Evolutionary conservation across 2,797 vertebrate genomes (phyloP).

Genomic region (Champsocephalus esox): DNA sequence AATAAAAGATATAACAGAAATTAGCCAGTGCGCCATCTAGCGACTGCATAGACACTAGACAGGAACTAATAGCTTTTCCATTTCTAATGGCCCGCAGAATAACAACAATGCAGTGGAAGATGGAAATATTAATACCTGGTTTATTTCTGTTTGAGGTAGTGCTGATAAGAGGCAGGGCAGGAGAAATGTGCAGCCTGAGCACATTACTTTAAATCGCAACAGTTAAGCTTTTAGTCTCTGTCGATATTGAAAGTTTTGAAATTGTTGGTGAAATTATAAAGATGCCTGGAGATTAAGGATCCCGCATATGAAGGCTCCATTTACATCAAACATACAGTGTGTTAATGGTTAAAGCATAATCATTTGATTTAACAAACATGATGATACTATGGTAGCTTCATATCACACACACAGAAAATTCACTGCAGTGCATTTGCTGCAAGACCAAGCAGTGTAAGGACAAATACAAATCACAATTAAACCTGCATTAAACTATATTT

Average conservation of each 20-base stretch:
- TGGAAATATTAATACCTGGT: constrained; percentile 13
- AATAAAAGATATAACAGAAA: constrained; percentile 9
- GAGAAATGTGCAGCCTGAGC: constrained; percentile 1
- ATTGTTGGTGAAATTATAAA: neutral
- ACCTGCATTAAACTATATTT: constrained; percentile 3
- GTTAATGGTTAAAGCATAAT: neutral
- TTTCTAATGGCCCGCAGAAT: constrained; percentile 36
- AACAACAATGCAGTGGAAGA: constrained; percentile 43
- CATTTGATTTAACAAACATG: neutral
- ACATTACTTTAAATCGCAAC: neutral
- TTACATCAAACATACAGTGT: neutral
- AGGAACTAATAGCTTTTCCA: constrained; percentile 15
- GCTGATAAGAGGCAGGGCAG: constrained; percentile 3
- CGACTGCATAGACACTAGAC: constrained; percentile 26
- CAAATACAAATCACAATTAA: neutral
- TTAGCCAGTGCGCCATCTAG: constrained; percentile 68
- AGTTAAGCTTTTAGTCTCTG: neutral
- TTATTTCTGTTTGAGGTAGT: neutral
- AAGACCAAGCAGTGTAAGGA: neutral
- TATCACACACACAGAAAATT: constrained; percentile 9
- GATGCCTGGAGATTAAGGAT: constrained; percentile 10
- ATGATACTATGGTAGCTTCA: neutral
- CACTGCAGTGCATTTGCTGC: constrained; percentile 28
- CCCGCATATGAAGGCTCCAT: neutral
- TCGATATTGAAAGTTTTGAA: neutral